Conservation (phyloP, 2,888 invertebrate species). For the Ischnus inquisitorius region DNA sequence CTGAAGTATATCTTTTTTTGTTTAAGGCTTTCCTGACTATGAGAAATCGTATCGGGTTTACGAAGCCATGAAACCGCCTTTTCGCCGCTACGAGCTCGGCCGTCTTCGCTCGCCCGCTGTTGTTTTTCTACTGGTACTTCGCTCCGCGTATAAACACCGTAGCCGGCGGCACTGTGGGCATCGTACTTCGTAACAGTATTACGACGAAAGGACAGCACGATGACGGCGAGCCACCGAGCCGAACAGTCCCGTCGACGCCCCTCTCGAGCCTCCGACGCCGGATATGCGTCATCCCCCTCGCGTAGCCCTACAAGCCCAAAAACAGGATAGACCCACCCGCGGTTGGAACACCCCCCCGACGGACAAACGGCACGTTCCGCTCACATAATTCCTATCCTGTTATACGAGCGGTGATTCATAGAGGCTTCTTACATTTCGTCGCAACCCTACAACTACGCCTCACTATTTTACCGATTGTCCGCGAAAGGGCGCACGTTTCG, state of each 20-base stretch:
- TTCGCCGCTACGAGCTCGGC: neutral
- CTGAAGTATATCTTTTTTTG: conserved; percentile 10
- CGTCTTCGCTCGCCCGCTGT: conserved; percentile 5
- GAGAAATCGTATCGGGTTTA: conserved; percentile 55
- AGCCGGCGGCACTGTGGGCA: neutral
- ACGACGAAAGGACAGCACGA: conserved; percentile 33
- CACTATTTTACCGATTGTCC: neutral
- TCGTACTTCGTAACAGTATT: conserved; percentile 2
- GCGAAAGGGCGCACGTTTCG: neutral
- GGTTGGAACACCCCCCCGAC: conserved; percentile 28
- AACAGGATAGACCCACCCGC: conserved; percentile 20
- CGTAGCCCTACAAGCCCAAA: conserved; percentile 50
- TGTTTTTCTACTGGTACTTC: neutral
- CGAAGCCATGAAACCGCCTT: conserved; percentile 56
- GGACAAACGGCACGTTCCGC: conserved; percentile 12
- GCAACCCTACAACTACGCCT: conserved; percentile 38
- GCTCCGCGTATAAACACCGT: neutral
- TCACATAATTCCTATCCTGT: conserved; percentile 20
- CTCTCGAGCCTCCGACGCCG: conserved; percentile 52
- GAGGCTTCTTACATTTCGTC: conserved; percentile 28
- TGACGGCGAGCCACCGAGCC: conserved; percentile 42
- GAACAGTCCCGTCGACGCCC: conserved; percentile 11
- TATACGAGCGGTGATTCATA: conserved; percentile 58
- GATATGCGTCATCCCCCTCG: conserved; percentile 68
- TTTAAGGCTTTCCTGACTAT: neutral